phyloP scores from a whole-genome alignment of 2,888 invertebrate genomes.

The Buathra laborator region DNA sequence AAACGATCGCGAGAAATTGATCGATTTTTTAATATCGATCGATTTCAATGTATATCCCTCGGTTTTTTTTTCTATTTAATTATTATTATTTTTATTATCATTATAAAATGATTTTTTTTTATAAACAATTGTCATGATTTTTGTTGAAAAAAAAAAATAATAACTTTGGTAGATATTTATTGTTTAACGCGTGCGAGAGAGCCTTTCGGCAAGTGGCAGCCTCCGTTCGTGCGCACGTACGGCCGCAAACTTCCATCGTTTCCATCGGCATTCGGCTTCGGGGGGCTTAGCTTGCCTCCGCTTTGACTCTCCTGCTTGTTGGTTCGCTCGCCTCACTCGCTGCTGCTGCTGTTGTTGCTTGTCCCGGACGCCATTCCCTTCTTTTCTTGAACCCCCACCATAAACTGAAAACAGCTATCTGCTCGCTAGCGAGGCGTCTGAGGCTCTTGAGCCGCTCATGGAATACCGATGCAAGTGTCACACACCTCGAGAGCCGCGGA shows the following conservation, averaged over 20 bases:
- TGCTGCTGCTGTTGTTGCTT: constrained; percentile 47
- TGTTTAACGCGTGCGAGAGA: background rate
- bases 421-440: background rate
- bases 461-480: constrained; percentile 60
- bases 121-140: background rate
- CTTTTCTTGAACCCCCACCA: constrained; percentile 21
- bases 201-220: constrained; percentile 51
- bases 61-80: too few species aligned
- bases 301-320: constrained; percentile 23
- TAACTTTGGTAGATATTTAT: background rate
- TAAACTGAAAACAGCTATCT: background rate
- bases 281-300: constrained; percentile 31
- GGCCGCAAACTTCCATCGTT: constrained; percentile 72
- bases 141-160: too few species aligned
- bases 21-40: too few species aligned
- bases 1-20: too few species aligned
- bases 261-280: constrained; percentile 71
- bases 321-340: constrained; percentile 35
- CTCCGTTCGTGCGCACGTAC: constrained; percentile 73
- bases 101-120: background rate
- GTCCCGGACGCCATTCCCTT: constrained; percentile 77
- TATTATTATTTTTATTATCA: too few species aligned
- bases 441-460: constrained; percentile 20
- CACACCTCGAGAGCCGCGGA: constrained; percentile 26
- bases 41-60: too few species aligned